Evolutionary conservation across 92 coral and sea anemone genomes (phyloP), one percentile per base, ranked within the genome.

Genomic region (Umimayanthus chanpuru): DNA sequence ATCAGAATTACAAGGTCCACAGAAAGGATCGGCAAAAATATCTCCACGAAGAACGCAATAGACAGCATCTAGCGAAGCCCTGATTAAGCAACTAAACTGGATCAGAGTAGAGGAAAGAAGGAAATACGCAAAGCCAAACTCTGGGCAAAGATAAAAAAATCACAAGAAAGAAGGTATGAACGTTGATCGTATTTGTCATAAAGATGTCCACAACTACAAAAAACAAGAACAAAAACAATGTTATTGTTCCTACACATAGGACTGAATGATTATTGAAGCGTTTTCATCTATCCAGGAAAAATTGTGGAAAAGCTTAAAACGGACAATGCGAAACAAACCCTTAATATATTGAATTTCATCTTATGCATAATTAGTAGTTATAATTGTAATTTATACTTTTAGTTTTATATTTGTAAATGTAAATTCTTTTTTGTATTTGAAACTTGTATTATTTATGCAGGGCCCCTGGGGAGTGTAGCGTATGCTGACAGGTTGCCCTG

Each of bases 151-250:
- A 56, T 56, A 0, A 56, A 9, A 56, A 56, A 56, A 14, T 20
- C 65, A 56, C 65, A 56, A 15, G 65, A 3, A 2, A 0, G 23
- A 16, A 56, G 65, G 23, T 56, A 21, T 15, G 15, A 56, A 56
- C 23, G 15, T 56, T 4, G 11, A 56, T 56, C 65, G 15, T 56
- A 14, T 4, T 56, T 56, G 87, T 80, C 79, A 80, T 81, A 73
- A 86, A 80, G 86, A 88, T 43, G 36, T 88, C 21, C 87, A 88
- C 39, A 81, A 72, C 55, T 88, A 66, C 70, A 81, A 88, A 73
- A 73, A 88, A 80, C 32, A 18, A 87, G 50, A 79, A 84, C 55
- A 84, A 68, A 64, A 44, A 81, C 73, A 81, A 56, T 18, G 40
- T 87, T 16, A 64, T 58, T 67, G 65, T 87, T 76, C 85, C 89